Base-by-base conservation (phyloP, 2,797 vertebrate species). In the Anolis apletophallus region DNA sequence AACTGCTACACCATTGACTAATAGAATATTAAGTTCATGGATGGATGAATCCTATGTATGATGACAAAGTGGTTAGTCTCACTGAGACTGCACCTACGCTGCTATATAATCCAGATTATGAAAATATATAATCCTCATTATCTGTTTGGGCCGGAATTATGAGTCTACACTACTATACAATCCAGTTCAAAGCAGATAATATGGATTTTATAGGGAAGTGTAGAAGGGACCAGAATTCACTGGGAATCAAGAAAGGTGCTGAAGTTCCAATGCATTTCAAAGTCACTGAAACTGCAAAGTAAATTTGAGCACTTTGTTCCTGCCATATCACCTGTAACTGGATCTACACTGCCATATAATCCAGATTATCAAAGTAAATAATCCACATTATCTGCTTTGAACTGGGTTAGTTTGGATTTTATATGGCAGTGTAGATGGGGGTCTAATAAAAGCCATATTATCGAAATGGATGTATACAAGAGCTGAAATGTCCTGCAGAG, bases 401-500 rank as follows among this genome's bases (percentile, higher is more conserved):
- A 46, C 46, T 46, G 46, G 46, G 46, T 46, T 46, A 46, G 46
- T 46, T 46, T 46, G 5, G 7, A 46, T 46, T 46, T 46, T 46
- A 6, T 46, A 46, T 46, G 46, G 46, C 46, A 46, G 46, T 46
- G 46, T 46, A 46, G 46, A 46, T 46, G 46, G 46, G 46, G 46
- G 46, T 6, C 5, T 46, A 46, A 73, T 73, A 40, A 23, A 36
- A 46, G 72, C 19, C 21, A 46, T 26, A 5, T 46, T 23, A 26
- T 73, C 21, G 13, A 46, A 46, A 10, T 26, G 3, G 10, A 64
- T 11, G 26, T 29, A 23, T 21, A 69, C 32, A 54, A 16, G 40
- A 7, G 40, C 21, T 26, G 64, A 57, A n/a, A 14, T 78, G 26
- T 29, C 91, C 91, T 80, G 80, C 40, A 94, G 93, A 93, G 91